Evolutionary conservation across 2,797 vertebrate genomes (phyloP).

Genomic region (Paramormyrops hopkinsi): DNA sequence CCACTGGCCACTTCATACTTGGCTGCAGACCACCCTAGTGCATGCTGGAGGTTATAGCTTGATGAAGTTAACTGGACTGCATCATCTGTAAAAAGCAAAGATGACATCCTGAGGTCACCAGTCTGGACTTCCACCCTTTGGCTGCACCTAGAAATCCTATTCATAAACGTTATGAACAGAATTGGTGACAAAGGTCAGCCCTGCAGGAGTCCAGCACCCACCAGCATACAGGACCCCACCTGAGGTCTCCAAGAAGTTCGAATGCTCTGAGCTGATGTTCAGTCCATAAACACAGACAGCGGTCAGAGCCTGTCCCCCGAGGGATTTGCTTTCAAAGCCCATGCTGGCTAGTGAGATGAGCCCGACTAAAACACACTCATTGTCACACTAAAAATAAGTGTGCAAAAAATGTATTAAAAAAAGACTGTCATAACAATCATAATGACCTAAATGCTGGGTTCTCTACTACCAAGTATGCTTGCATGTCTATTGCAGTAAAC

Average conservation of each 20-base stretch:
- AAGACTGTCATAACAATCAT: not conserved
- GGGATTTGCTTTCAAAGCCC: not conserved
- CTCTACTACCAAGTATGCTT: not conserved
- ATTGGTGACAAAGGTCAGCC: not conserved
- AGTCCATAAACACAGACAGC: not conserved
- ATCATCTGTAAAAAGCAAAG: not conserved
- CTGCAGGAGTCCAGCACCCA: not conserved
- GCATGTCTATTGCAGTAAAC: not conserved
- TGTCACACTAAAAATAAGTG: not conserved
- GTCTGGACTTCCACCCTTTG: not conserved
- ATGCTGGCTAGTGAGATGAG: not conserved
- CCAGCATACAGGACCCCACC: not conserved
- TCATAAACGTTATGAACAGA: not conserved
- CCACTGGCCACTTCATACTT: not conserved
- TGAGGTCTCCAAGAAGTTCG: no score
- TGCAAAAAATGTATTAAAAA: not conserved
- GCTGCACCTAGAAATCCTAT: not conserved
- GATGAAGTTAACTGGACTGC: not conserved
- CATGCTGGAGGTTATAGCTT: not conserved
- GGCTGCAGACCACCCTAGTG: not conserved
- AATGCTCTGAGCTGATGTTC: not conserved
- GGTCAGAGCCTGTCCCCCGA: not conserved
- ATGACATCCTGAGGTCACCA: not conserved
- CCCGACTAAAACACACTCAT: not conserved
- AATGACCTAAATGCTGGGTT: not conserved